Evolutionary conservation across 2,797 vertebrate species (phyloP), one percentile per base, ranked within the genome.

Genomic region (Sebastes vulpes): DNA sequence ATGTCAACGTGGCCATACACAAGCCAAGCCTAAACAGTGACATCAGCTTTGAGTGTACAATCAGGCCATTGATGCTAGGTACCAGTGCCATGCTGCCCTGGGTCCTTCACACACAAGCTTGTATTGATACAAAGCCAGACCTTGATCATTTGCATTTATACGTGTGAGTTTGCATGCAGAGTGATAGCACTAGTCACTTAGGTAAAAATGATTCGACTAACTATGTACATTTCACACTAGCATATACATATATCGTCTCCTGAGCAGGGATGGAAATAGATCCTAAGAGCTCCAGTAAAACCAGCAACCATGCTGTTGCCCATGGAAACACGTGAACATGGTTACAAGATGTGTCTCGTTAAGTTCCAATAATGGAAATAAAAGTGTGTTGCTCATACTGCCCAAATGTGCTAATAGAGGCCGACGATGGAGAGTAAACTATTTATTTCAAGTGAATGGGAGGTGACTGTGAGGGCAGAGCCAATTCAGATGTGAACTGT

Each of bases 51-150:
- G 56, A 76, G 79, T 54, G 32, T 75, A 95, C 95, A 96, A 96
- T 94, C 84, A 88, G 42, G 59, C 90, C 82, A 95, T 95, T 96
- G 92, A 95, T 89, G 83, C 58, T 84, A 90, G 83, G 89, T 90
- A 77, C 88, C 82, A 85, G 94, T 92, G 84, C 90, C 92, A 90
- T 20, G 85, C 84, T 72, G 93, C 80, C 56, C 93, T 85, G 57
- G 52, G 74, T 82, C 69, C 78, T 57, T 35, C 23, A 58, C 65
- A 67, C 72, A 66, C 58, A 38, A 56, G 18, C 11, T 6, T 35
- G 53, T 58, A 16, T 12, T 18, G 31, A 65, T 56, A 35, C 23
- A 46, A 75, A 65, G 10, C 26, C 35, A 60, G 57, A 58, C 16
- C 1, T 21, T 58, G 21, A 54, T 18, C 2, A 66, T 77, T 60